Evolutionary conservation across 2,113 vertebrate genomes (phyloP), one percentile per base, ranked within the genome.

Genomic region (Gallinago undulata): DNA sequence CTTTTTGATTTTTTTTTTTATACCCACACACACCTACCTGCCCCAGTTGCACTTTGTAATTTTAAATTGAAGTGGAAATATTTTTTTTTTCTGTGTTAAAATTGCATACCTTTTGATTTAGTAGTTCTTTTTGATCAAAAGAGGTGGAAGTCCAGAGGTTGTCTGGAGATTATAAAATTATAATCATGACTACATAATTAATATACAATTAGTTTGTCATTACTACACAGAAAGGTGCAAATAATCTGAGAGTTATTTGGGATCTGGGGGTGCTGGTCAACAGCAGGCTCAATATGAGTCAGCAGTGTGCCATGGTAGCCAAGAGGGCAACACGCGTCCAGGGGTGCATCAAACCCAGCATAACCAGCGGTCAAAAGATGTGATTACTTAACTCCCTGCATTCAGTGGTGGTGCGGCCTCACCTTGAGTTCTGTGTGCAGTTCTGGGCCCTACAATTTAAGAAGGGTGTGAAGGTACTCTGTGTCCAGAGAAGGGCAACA

Each of bases 321-420:
- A 24, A 9, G 62, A 67, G 6, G 75, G 30, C 56, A 62, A 25
- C 51, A 39, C 2, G 1, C 45, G 17, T 56, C 59, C 47, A n/a
- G 45, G 16, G 6, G 8, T 50, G 27, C 33, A 41, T 74, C 39
- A 57, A 78, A 31, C 66, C 19, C 59, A 15, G 31, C 13, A 25
- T 17, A 33, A 30, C 31, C 59, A 53, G 31, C 10, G 0, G 72
- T 23, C 37, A 39, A 66, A 19, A 50, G 62, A 59, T 19, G 10
- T 9, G 51, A 14, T 45, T 30, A 12, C 31, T 43, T 43, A 43
- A 31, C 41, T 1, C 1, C 0, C 56, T 83, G n/a, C 45, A 8
- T 33, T 63, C 30, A 21, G 50, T 4, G 0, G 19, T 1, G 0
- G 35, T 30, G n/a, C 0, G 0, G 53, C 57, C 53, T 84, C 73